Conservation (phyloP, 1,140 invertebrate genomes). For the Camponotus floridanus region DNA sequence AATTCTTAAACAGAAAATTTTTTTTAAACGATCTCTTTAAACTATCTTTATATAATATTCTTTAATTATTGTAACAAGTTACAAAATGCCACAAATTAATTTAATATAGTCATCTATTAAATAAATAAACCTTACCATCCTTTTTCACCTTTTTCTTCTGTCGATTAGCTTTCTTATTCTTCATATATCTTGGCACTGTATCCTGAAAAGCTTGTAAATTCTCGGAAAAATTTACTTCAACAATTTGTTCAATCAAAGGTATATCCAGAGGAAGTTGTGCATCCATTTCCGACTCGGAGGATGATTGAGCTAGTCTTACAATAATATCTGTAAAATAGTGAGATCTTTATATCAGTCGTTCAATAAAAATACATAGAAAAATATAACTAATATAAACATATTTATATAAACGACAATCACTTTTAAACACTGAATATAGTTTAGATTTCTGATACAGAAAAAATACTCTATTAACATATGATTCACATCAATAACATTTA, state of each 20-base stretch:
- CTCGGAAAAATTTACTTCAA: conserved; percentile 84
- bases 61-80: not conserved
- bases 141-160: conserved; percentile 86
- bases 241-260: conserved; percentile 75
- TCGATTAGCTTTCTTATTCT: conserved; percentile 80
- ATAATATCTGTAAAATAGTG: conserved; percentile 77
- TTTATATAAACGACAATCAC: conserved; percentile 22
- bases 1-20: not conserved
- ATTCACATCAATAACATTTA: conserved; percentile 43
- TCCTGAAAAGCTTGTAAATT: conserved; percentile 86
- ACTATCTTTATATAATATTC: not conserved
- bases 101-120: not conserved
- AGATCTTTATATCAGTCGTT: not conserved
- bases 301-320: conserved; percentile 77
- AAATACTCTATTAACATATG: not conserved
- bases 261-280: conserved; percentile 59
- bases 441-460: not conserved
- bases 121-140: conserved; percentile 70
- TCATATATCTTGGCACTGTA: conserved; percentile 82
- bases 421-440: not conserved
- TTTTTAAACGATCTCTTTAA: conserved; percentile 8
- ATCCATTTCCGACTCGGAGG: conserved; percentile 82
- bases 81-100: not conserved
- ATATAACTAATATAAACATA: not conserved
- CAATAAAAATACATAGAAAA: not conserved